Conservation (phyloP, 2,113 vertebrate genomes). For the Heterotis niloticus region DNA sequence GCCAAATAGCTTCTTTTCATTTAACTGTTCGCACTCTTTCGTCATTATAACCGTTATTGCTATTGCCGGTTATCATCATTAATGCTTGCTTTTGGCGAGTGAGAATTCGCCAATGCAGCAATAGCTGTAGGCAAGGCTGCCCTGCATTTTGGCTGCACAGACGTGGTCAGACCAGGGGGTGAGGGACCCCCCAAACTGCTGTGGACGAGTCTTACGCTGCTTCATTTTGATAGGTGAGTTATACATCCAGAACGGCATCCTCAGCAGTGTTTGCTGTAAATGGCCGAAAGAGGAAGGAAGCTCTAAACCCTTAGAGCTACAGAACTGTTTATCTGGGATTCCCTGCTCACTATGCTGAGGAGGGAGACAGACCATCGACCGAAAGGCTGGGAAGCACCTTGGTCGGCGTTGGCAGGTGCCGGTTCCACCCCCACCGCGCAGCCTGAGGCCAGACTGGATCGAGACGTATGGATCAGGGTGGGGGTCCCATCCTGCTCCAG, state of each 20-base stretch:
- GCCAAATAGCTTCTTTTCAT: constrained; percentile 20
- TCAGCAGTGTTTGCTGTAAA: too few relatives aligned
- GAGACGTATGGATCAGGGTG: constrained; percentile 26
- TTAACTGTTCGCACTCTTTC: constrained; percentile 1
- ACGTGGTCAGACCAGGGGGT: not conserved
- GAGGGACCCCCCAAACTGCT: not conserved
- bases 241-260: too few relatives aligned
- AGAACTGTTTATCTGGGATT: too few relatives aligned
- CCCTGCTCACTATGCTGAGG: too few relatives aligned
- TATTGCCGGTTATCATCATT: constrained; percentile 23
- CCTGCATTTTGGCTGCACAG: not conserved
- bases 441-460: not conserved
- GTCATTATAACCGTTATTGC: not conserved
- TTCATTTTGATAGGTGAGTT: too few relatives aligned
- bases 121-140: not conserved
- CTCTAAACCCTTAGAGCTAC: too few relatives aligned
- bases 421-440: not conserved
- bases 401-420: not conserved
- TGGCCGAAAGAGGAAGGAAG: too few relatives aligned
- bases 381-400: too few relatives aligned
- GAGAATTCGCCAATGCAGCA: constrained; percentile 6
- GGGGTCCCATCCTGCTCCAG: constrained; percentile 8
- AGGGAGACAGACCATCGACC: too few relatives aligned
- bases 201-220: too few relatives aligned
- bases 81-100: not conserved